phyloP scores from a whole-genome alignment of 2,113 vertebrate species.

The Pipra filicauda region DNA sequence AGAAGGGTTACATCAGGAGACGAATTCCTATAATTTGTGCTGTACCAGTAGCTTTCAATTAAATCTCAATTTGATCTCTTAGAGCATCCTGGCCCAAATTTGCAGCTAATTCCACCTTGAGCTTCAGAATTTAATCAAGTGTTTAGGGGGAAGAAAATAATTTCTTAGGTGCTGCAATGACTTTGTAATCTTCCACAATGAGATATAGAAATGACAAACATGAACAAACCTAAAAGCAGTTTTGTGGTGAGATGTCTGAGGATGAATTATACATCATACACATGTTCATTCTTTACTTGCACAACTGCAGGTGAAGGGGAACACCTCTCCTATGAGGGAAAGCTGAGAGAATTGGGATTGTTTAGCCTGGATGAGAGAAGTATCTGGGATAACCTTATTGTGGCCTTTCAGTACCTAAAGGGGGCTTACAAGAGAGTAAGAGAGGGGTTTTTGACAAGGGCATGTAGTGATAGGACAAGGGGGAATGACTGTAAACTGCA shows the following conservation, averaged over 20 bases:
- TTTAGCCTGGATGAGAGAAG: background rate
- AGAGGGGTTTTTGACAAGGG: background rate
- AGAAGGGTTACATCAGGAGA: background rate
- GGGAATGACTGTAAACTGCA: background rate
- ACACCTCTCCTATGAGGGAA: too few relatives aligned
- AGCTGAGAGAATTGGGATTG: background rate
- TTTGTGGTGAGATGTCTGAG: background rate
- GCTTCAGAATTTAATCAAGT: slow-evolving; percentile 16
- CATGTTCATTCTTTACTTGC: background rate
- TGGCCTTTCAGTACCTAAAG: background rate
- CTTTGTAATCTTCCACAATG: background rate
- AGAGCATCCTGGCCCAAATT: slow-evolving; percentile 26
- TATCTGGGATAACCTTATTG: background rate
- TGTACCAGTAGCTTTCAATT: slow-evolving; percentile 33
- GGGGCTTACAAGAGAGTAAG: background rate
- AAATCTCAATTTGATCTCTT: slow-evolving; percentile 18
- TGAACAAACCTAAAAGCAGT: background rate
- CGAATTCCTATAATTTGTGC: slow-evolving; percentile 10
- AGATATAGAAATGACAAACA: background rate
- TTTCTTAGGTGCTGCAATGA: background rate
- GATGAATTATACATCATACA: background rate
- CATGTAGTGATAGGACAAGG: background rate
- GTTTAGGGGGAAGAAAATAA: background rate
- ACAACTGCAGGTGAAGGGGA: rapidly evolving
- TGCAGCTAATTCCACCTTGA: slow-evolving; percentile 5